Percentiles rank a stretch among this genome's conserved stretches.
These are phyloP conservation scores for Eudasyphora cyanicolor DNA, from an alignment of 2,888 invertebrate species.

Conservation along the genomic window DNA sequence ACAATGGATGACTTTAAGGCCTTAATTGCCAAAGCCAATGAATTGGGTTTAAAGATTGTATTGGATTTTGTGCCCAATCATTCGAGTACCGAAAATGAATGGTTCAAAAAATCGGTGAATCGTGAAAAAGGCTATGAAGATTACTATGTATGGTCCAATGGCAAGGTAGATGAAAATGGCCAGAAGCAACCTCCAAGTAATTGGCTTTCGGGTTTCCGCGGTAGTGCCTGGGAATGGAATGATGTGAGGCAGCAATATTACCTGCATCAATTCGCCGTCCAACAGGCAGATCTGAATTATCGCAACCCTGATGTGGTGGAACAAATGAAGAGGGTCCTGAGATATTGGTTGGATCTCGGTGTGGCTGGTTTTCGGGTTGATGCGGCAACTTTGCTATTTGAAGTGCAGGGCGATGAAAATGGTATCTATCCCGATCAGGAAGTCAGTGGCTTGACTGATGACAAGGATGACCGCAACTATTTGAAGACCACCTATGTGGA, in stretches of 20 bases:
- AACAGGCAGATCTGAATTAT: constrained; percentile 87
- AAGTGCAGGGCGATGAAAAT: constrained; percentile 80
- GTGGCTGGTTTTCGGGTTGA: constrained; percentile 88
- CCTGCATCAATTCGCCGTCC: constrained; percentile 82
- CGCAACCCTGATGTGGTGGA: constrained; percentile 84
- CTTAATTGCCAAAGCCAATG: constrained; percentile 78
- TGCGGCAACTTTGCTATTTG: constrained; percentile 79
- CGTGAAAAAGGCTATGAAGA: constrained; percentile 82
- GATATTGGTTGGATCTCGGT: constrained; percentile 87
- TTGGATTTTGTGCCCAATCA: constrained; percentile 85
- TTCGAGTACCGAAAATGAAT: constrained; percentile 79
- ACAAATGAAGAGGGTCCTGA: constrained; percentile 84
- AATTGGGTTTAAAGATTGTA: constrained; percentile 81
- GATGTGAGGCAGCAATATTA: constrained; percentile 82
- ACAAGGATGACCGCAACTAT: constrained; percentile 81
- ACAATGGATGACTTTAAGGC: constrained; percentile 82
- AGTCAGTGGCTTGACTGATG: constrained; percentile 77
- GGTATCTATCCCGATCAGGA: constrained; percentile 82
- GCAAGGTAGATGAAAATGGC: constrained; percentile 66
- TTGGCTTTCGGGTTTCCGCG: constrained; percentile 81
- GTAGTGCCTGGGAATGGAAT: constrained; percentile 84
- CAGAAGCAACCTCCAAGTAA: constrained; percentile 79
- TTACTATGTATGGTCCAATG: constrained; percentile 84
- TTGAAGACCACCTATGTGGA: constrained; percentile 82
- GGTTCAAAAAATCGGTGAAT: constrained; percentile 84